Base-by-base conservation (phyloP, 2,797 vertebrate species). In the Uromys caudimaculatus region DNA sequence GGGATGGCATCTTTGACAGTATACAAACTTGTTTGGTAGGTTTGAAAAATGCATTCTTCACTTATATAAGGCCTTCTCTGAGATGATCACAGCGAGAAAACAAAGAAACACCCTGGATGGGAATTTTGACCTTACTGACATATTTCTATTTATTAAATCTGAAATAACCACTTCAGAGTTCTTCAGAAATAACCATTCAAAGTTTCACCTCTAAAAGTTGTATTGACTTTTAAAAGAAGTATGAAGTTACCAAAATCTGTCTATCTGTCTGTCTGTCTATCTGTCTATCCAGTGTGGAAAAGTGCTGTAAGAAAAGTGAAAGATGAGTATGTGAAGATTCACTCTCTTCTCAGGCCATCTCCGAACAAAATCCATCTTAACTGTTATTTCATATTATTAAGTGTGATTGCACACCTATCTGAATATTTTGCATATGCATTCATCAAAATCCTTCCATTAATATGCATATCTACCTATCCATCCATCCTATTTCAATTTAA, bases 1-100 rank as follows among this genome's bases (percentile, higher is more conserved):
- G 99, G 98, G 99, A 99, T 89, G 99, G 99, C 73, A 97, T 99
- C 97, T 99, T 99, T 99, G 99, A 99, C 94, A 0, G 7, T 67
- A 71, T 62, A 56, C 75, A 75, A 21, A 85, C 84, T n/a, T 83
- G 6, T 84, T 82, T 91, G 75, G n/a, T 44, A 84, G 52, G 84
- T 76, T 69, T 78, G 41, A 52, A n/a, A 92, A 96, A 94, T 50
- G 3, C 0, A 1, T 93, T 83, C 64, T 91, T 29, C n/a, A 73
- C 21, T 50, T 85, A 47, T 71, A 91, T 77, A 6, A 88, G 50
- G 69, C 92, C 97, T 96, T 97, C 97, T 93, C 95, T 97, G 93
- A 98, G 96, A 97, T 94, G 95, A 97, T 95, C 35, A 89, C 16
- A 23, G 76, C 32, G 13, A 52, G 13, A 23, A 38, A 83, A 27